phyloP scores from a whole-genome alignment of 30 jellyfish, hydroid and myxozoan species.

The Sanderia malayensis region DNA sequence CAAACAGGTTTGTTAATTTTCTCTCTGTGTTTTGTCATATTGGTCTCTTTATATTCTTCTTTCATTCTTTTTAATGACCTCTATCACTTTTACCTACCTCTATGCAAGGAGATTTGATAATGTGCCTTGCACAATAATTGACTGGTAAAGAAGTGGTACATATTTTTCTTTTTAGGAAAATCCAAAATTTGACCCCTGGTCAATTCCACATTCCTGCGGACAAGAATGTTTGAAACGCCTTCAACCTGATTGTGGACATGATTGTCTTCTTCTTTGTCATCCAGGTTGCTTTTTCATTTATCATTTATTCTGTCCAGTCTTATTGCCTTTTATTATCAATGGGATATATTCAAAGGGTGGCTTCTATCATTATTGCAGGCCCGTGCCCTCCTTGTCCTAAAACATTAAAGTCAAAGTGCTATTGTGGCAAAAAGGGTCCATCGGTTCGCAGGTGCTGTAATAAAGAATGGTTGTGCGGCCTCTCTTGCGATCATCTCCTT shows the following conservation, averaged over 20 bases:
- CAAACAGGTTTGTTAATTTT: slow-evolving; percentile 90
- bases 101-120: too few species aligned
- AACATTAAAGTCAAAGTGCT: slow-evolving; percentile 61
- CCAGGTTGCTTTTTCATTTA: slow-evolving; percentile 65
- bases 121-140: too few species aligned
- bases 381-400: slow-evolving; percentile 98
- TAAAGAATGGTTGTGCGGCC: slow-evolving; percentile 87
- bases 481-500: slow-evolving; percentile 52
- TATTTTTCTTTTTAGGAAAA: slow-evolving; percentile 59
- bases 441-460: slow-evolving; percentile 65
- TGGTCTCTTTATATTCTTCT: too few species aligned
- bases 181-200: slow-evolving; percentile 94
- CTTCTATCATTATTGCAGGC: slow-evolving; percentile 35
- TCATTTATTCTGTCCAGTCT: too few species aligned
- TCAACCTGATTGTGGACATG: slow-evolving; percentile 92
- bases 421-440: slow-evolving; percentile 83
- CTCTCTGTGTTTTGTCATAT: too few species aligned
- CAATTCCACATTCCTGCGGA: slow-evolving; percentile 97
- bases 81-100: too few species aligned
- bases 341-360: too few species aligned
- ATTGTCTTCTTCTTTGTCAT: slow-evolving; percentile 88
- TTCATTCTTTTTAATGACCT: too few species aligned
- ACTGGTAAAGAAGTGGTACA: too few species aligned
- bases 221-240: slow-evolving; percentile 63
- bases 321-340: too few species aligned